Evolutionary conservation across 2,888 invertebrate species (phyloP).

Genomic region (Drosophila pegasa): DNA sequence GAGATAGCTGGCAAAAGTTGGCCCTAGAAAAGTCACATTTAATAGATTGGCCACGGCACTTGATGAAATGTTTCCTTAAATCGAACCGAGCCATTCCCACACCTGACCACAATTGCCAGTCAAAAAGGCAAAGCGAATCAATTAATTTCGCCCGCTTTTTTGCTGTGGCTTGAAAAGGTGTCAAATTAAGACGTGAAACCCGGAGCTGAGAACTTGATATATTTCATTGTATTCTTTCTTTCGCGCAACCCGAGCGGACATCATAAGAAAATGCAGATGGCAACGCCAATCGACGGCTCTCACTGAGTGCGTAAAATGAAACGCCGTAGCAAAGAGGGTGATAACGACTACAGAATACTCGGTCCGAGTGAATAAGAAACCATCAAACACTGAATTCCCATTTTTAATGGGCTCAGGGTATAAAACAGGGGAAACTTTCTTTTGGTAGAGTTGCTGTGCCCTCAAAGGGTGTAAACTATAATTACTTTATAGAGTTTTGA

Average conservation of each 20-base stretch:
- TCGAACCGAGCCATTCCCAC: slow-evolving; percentile 10
- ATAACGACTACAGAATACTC: background rate
- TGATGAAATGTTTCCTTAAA: slow-evolving; percentile 12
- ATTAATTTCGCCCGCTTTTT: slow-evolving; percentile 26
- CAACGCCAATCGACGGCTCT: slow-evolving; percentile 9
- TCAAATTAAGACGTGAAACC: slow-evolving; percentile 11
- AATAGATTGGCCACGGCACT: slow-evolving; percentile 27
- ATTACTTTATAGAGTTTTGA: background rate
- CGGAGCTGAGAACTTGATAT: slow-evolving; percentile 22
- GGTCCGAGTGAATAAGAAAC: background rate
- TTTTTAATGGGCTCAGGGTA: no score
- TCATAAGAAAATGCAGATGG: slow-evolving; percentile 14
- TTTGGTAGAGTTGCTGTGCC: no score
- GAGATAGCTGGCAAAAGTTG: slow-evolving; percentile 14
- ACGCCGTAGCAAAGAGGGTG: background rate
- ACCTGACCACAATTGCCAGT: slow-evolving; percentile 9
- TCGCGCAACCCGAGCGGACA: slow-evolving; percentile 17
- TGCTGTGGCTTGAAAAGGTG: background rate
- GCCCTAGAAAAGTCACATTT: slow-evolving; percentile 20
- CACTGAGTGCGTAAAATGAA: slow-evolving; percentile 19
- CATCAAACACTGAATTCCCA: no score
- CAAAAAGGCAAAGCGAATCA: slow-evolving; percentile 22
- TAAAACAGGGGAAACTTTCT: no score
- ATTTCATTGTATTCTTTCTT: slow-evolving; percentile 1
- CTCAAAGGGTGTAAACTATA: background rate